Evolutionary conservation across 2,113 vertebrate genomes (phyloP).

Genomic region (Natator depressus): DNA sequence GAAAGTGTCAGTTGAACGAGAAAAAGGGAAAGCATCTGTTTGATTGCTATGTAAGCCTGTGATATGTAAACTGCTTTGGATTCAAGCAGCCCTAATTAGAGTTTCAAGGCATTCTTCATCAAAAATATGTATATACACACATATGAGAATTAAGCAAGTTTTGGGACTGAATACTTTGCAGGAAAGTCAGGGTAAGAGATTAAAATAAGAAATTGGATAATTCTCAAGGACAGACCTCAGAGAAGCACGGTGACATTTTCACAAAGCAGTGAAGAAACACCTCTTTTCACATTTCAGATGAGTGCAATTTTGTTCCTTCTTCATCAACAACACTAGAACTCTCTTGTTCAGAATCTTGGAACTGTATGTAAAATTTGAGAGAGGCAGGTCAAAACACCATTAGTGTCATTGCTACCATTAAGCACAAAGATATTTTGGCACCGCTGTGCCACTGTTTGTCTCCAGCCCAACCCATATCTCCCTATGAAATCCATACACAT

Average conservation of each 20-base stretch:
- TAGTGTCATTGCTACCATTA: not conserved
- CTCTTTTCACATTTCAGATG: not conserved
- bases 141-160: not conserved
- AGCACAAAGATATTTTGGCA: slow-evolving; percentile 42
- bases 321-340: not conserved
- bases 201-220: not conserved
- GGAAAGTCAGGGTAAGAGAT: slow-evolving; percentile 4
- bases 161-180: slow-evolving; percentile 14
- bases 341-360: not conserved
- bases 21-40: slow-evolving; percentile 67
- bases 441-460: fast-evolving
- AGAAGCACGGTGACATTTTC: not conserved
- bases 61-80: slow-evolving; percentile 55
- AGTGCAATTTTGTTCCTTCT: not conserved
- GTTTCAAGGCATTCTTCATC: slow-evolving; percentile 51
- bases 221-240: not conserved
- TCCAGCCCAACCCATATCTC: not conserved
- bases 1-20: slow-evolving; percentile 71
- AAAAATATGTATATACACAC: slow-evolving; percentile 30
- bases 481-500: not conserved
- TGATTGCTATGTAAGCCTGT: slow-evolving; percentile 46
- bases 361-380: not conserved
- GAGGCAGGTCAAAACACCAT: not conserved
- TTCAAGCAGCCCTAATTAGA: slow-evolving; percentile 57
- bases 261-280: not conserved